Percentiles rank a stretch among this genome's conserved stretches.
These are phyloP conservation scores for Lampropteryx suffumata DNA, from an alignment of 2,888 invertebrate genomes.

Conservation along the genomic window DNA sequence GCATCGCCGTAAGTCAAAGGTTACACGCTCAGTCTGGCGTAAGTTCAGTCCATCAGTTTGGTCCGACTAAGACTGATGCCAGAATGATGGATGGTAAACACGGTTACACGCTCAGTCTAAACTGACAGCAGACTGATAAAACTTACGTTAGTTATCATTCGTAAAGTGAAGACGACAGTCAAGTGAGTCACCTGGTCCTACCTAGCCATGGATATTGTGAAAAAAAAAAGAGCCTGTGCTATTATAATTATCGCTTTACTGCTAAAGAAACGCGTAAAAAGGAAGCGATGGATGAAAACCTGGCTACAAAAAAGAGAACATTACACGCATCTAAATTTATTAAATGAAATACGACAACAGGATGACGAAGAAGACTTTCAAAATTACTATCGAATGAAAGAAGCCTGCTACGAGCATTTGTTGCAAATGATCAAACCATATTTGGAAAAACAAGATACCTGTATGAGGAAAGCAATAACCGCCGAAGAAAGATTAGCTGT, in stretches of 20 bases:
- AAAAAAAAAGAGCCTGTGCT: constrained; percentile 26
- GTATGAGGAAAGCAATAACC: constrained; percentile 9
- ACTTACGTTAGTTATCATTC: constrained; percentile 12
- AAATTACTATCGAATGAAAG: constrained; percentile 25
- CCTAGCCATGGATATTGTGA: neutral
- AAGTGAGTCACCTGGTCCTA: constrained; percentile 12
- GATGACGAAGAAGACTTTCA: constrained; percentile 16
- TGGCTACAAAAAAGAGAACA: constrained; percentile 2
- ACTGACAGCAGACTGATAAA: constrained; percentile 16
- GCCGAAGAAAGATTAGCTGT: constrained; percentile 20
- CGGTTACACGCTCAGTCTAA: constrained; percentile 23
- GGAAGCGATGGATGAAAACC: constrained; percentile 17
- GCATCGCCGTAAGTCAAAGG: constrained; percentile 2
- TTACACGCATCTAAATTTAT: constrained; percentile 20
- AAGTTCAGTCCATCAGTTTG: constrained; percentile 18
- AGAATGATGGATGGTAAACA: constrained; percentile 24
- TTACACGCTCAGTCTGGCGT: constrained; percentile 13
- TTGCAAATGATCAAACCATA: constrained; percentile 21
- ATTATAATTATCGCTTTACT: constrained; percentile 24
- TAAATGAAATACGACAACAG: constrained; percentile 12
- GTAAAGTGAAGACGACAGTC: constrained; percentile 11
- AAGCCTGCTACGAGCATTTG: constrained; percentile 22
- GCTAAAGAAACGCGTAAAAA: constrained; percentile 27
- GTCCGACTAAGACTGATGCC: constrained; percentile 17
- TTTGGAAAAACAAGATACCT: constrained; percentile 19